Conservation (phyloP, 2,888 invertebrate species). For the Byasa hedistus region DNA sequence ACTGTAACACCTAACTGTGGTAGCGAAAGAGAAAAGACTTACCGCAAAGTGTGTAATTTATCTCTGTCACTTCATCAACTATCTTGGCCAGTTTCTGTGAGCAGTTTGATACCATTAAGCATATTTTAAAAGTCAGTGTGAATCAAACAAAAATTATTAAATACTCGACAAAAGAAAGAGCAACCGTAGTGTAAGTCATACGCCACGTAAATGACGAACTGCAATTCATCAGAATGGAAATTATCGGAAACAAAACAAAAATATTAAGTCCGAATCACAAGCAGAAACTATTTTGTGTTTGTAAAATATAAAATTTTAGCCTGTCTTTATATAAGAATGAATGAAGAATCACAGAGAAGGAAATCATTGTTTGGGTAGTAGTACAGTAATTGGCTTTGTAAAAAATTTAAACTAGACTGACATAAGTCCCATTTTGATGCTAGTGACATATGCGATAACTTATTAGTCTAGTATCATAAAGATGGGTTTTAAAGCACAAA, state of each 20-base stretch:
- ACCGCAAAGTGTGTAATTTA: slow-evolving; percentile 12
- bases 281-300: no score
- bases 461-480: neutral
- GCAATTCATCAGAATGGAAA: neutral
- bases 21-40: neutral
- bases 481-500: neutral
- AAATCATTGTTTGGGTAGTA: neutral
- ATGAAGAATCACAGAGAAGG: no score
- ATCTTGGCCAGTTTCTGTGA: neutral
- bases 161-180: neutral
- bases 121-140: neutral
- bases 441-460: neutral
- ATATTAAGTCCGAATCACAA: no score
- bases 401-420: neutral
- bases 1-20: slow-evolving; percentile 1
- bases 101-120: neutral
- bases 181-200: neutral
- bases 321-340: no score
- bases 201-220: neutral
- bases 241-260: no score
- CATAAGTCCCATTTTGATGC: neutral
- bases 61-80: slow-evolving; percentile 8
- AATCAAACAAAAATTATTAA: neutral
- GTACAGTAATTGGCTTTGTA: neutral
- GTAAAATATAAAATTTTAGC: no score